Evolutionary conservation across 2,113 vertebrate genomes (phyloP), one percentile per base, ranked within the genome.

Genomic region (Phodopus roborovskii): DNA sequence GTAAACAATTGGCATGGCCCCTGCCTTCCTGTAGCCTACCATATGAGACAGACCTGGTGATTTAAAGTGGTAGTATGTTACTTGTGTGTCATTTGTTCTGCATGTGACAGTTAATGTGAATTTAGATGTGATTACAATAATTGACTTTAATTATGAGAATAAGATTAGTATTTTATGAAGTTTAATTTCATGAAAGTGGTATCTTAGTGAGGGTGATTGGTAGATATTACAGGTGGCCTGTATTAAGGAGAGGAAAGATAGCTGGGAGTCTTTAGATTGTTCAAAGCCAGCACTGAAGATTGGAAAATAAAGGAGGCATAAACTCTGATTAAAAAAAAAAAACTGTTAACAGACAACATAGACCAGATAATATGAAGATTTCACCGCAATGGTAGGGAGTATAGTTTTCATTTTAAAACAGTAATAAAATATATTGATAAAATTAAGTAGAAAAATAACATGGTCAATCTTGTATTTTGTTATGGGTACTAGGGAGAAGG

Each of bases 351-450:
- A 7, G 3, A 33, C 84, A 45, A 85, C 20, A 70, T 64, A 90
- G 74, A 83, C 58, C 48, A 87, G 20, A 73, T 81, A 15, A 53
- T 58, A 66, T 1, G 45, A 93, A 39, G 13, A n/a, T 64, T 60
- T 91, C 82, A 60, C 81, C 26, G 4, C 30, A 6, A 24, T 83
- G 7, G 39, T 71, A 36, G 17, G 36, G 28, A 74, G 89, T 66
- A 86, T 83, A 90, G 48, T 92, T 88, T 96, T 86, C 93, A 93
- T 82, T 83, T 91, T 62, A 58, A 92, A 50, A 42, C 2, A 36
- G 28, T 73, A 79, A 20, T 20, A 77, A 81, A 62, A 87, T 70
- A 68, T 48, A 68, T 48, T 70, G 42, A 62, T 83, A 62, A 77
- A 58, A 66, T 68, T 70, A 84, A 88, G 30, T 16, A 88, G 83